Base-by-base conservation (phyloP, 2,797 vertebrate genomes). In the Pangasius macronema region DNA sequence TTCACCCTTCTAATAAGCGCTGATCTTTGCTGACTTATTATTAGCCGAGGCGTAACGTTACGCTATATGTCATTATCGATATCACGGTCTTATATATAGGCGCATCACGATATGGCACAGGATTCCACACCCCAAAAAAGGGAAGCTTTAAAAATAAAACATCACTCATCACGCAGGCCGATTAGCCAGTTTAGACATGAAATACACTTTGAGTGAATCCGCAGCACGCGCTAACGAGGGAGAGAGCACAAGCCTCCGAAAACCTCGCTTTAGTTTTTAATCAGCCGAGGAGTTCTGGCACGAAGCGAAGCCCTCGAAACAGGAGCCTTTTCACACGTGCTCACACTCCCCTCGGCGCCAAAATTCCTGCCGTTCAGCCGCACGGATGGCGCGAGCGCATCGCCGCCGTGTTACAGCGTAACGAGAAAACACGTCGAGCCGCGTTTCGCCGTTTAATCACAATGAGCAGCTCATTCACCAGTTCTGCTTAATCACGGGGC, bases 311-410 rank as follows among this genome's bases (percentile, higher is more conserved):
- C 79, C 81, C 81, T 83, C 84, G 20, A 61, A 88, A 88, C 84
- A 83, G 84, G 87, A 88, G 87, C 84, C 80, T 88, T 83, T 82
- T 88, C 84, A 82, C 87, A 85, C 87, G 61, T 84, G 87, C 65
- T 88, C 80, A 88, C 87, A 86, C 87, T 86, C 79, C 36, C 2
- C 59, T 59, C 80, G 11, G n/a, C 57, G 87, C 87, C 87, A 88
- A 82, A 65, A 76, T 76, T 68, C 87, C 87, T 77, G 70, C 80
- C 79, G 84, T 67, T 85, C 76, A 82, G 42, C 83, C 67, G 87
- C 80, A 80, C 75, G 70, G 76, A 82, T 85, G 83, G 55, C 33
- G 57, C 73, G 55, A 80, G 75, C n/a, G n/a, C 55, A 20, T 77
- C 83, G 39, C 42, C 22, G 65, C 63, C 49, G 73, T 68, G 73